Conservation (phyloP, 2,888 invertebrate genomes). For the Caenorhabditis macrosperma region DNA sequence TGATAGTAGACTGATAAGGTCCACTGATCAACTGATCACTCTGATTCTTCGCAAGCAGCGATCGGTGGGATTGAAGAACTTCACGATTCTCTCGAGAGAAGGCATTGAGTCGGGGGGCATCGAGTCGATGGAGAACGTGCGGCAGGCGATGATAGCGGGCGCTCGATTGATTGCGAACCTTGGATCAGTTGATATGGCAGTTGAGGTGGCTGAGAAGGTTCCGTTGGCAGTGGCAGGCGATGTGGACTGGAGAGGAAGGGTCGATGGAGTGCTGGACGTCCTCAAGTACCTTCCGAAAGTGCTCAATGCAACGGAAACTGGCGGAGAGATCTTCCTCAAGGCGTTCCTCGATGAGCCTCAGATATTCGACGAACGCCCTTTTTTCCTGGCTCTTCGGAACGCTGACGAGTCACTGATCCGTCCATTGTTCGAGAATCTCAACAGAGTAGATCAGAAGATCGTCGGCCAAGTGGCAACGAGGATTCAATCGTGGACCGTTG, state of each 20-base stretch:
- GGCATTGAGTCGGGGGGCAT: neutral
- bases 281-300: neutral
- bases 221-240: neutral
- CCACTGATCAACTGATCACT: too few relatives aligned
- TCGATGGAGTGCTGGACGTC: neutral
- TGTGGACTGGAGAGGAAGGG: neutral
- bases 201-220: neutral
- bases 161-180: conserved; percentile 4
- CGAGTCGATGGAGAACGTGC: neutral
- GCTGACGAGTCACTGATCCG: neutral
- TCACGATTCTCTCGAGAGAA: neutral
- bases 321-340: neutral
- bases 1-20: too few relatives aligned
- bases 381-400: neutral
- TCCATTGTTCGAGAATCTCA: neutral
- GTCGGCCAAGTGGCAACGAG: neutral
- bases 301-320: neutral
- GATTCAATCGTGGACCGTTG: neutral
- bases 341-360: neutral
- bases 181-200: neutral
- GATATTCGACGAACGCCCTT: neutral
- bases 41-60: too few relatives aligned
- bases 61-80: neutral
- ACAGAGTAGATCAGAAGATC: neutral
- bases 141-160: conserved; percentile 11